Conservation (phyloP, 1,140 invertebrate species). For the Heliconius congener region DNA sequence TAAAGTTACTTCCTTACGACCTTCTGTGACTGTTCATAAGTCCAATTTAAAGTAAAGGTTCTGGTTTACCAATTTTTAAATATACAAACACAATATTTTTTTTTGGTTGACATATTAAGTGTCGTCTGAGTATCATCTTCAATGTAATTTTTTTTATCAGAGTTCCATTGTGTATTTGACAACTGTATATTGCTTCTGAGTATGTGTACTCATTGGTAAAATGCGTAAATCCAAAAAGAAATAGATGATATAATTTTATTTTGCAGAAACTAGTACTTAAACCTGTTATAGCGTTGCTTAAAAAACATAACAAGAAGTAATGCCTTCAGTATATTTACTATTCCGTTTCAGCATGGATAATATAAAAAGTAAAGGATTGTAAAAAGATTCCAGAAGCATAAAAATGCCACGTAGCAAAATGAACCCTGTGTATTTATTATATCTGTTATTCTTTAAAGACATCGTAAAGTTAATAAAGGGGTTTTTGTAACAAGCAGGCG, state of each 20-base stretch:
- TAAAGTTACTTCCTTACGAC: too few species aligned
- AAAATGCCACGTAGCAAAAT: slow-evolving; percentile 63
- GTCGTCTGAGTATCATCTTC: too few species aligned
- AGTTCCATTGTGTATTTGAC: too few species aligned
- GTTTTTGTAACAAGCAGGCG: slow-evolving; percentile 73
- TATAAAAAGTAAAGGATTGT: slow-evolving; percentile 48
- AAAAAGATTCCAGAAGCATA: slow-evolving; percentile 63
- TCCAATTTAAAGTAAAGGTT: too few species aligned
- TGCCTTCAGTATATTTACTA: slow-evolving; percentile 10
- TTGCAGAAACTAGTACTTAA: not conserved
- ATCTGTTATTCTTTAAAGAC: slow-evolving; percentile 77
- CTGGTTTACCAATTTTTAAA: too few species aligned
- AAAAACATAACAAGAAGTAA: slow-evolving; percentile 2
- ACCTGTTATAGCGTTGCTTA: not conserved
- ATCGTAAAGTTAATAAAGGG: slow-evolving; percentile 79
- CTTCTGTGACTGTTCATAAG: too few species aligned
- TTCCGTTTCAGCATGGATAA: slow-evolving; percentile 20
- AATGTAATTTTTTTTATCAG: too few species aligned
- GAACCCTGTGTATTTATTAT: slow-evolving; percentile 74
- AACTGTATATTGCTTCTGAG: too few species aligned
- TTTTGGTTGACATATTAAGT: too few species aligned
- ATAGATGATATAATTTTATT: not conserved
- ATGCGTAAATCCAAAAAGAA: too few species aligned
- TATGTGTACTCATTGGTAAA: too few species aligned
- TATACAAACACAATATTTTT: too few species aligned